A percentile compares a stretch with the other conserved stretches of the same genome.
Conservation (phyloP, 2,888 invertebrate species). For the Norana najaformis region DNA sequence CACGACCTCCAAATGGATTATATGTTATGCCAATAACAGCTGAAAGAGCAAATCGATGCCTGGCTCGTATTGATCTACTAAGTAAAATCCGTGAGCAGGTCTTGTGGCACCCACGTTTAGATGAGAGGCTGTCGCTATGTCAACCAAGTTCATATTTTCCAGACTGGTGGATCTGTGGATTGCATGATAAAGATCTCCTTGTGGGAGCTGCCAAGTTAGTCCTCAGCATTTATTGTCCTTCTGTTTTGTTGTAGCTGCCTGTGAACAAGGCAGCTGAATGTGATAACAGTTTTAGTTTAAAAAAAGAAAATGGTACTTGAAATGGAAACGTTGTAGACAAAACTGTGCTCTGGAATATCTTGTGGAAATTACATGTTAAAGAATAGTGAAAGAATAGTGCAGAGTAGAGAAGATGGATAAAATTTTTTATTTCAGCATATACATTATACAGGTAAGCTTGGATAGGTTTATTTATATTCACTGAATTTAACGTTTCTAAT, state of each 20-base stretch:
- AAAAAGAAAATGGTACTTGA: too few relatives aligned
- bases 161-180: slow-evolving; percentile 93
- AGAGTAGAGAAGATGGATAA: too few relatives aligned
- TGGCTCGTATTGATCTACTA: slow-evolving; percentile 89
- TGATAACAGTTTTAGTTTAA: background rate
- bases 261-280: background rate
- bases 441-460: too few relatives aligned
- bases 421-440: too few relatives aligned
- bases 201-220: slow-evolving; percentile 75
- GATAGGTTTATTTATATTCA: too few relatives aligned
- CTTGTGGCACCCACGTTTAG: slow-evolving; percentile 80
- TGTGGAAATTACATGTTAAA: too few relatives aligned
- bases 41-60: slow-evolving; percentile 85
- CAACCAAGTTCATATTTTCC: slow-evolving; percentile 88
- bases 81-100: slow-evolving; percentile 91
- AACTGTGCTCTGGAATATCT: too few relatives aligned
- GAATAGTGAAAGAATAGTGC: too few relatives aligned
- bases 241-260: background rate
- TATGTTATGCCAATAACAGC: slow-evolving; percentile 86
- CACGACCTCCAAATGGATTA: slow-evolving; percentile 54
- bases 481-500: too few relatives aligned
- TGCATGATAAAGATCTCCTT: slow-evolving; percentile 90
- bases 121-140: slow-evolving; percentile 83
- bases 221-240: background rate
- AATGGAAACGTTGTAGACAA: too few relatives aligned